phyloP scores from a whole-genome alignment of 2,797 vertebrate species.

The Lepus oiostolus region DNA sequence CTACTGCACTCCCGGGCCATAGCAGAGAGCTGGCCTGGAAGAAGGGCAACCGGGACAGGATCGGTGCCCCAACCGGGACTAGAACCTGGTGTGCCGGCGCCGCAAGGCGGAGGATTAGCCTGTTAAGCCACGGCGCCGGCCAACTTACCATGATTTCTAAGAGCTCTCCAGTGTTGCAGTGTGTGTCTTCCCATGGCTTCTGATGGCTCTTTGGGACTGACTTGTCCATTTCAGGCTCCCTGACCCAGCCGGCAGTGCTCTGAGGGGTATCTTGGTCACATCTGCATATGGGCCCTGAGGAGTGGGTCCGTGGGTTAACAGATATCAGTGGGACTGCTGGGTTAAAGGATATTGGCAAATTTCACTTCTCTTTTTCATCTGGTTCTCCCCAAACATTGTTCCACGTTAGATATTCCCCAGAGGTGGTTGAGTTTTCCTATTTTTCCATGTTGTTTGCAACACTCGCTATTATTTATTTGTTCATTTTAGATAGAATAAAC shows the following conservation, averaged over 20 bases:
- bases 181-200: background rate
- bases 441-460: background rate
- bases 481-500: background rate
- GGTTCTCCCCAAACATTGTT: background rate
- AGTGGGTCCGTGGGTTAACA: background rate
- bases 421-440: background rate
- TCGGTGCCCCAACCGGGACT: too few relatives aligned
- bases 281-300: rapidly evolving
- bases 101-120: too few relatives aligned
- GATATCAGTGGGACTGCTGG: background rate
- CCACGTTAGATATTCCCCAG: background rate
- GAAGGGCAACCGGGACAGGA: too few relatives aligned
- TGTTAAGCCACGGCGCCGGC: too few relatives aligned
- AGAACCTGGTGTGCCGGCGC: too few relatives aligned
- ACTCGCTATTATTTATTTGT: background rate
- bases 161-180: background rate
- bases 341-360: too few relatives aligned
- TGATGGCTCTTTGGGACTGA: background rate
- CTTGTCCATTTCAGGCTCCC: background rate
- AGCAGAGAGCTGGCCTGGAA: too few relatives aligned
- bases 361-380: background rate
- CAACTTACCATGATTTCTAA: background rate
- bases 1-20: too few relatives aligned
- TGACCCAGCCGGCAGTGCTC: too few relatives aligned
- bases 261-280: rapidly evolving